A percentile compares a stretch with the other conserved stretches of the same genome.
These are phyloP conservation scores for Sebastes jordani DNA, from an alignment of 2,797 vertebrate species.

Conservation along the genomic window DNA sequence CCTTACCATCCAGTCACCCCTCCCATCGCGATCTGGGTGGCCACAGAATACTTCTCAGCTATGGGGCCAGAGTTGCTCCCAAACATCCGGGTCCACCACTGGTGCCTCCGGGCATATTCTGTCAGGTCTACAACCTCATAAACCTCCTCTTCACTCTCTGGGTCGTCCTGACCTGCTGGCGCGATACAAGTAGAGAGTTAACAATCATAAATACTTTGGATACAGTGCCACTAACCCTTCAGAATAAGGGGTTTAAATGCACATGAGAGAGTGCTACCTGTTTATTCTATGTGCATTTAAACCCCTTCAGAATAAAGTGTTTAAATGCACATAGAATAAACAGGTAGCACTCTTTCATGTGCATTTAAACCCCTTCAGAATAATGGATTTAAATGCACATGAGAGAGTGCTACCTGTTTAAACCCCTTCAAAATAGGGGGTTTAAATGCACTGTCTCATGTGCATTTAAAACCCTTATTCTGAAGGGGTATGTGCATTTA, in stretches of 20 bases:
- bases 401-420: too few relatives aligned
- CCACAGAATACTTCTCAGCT: slow-evolving; percentile 96
- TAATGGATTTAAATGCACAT: too few relatives aligned
- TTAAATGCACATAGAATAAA: too few relatives aligned
- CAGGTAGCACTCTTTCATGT: too few relatives aligned
- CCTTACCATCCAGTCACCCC: slow-evolving; percentile 95
- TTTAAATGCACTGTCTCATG: too few relatives aligned
- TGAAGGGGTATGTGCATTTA: too few relatives aligned
- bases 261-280: too few relatives aligned
- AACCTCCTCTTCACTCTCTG: slow-evolving; percentile 94
- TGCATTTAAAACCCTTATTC: too few relatives aligned
- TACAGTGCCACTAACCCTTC: too few relatives aligned
- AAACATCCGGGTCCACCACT: slow-evolving; percentile 96
- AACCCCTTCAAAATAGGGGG: too few relatives aligned
- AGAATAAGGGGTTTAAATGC: too few relatives aligned
- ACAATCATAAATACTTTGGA: neutral
- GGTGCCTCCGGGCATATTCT: slow-evolving; percentile 93
- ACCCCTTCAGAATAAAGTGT: neutral
- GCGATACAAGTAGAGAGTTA: neutral
- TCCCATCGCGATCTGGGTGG: slow-evolving; percentile 97
- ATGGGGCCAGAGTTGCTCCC: slow-evolving; percentile 95
- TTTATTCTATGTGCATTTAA: too few relatives aligned
- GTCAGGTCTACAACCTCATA: slow-evolving; percentile 97
- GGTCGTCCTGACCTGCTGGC: slow-evolving; percentile 67
- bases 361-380: neutral